Evolutionary conservation across 2,888 invertebrate species (phyloP).

Genomic region (Sepioteuthis lessoniana): DNA sequence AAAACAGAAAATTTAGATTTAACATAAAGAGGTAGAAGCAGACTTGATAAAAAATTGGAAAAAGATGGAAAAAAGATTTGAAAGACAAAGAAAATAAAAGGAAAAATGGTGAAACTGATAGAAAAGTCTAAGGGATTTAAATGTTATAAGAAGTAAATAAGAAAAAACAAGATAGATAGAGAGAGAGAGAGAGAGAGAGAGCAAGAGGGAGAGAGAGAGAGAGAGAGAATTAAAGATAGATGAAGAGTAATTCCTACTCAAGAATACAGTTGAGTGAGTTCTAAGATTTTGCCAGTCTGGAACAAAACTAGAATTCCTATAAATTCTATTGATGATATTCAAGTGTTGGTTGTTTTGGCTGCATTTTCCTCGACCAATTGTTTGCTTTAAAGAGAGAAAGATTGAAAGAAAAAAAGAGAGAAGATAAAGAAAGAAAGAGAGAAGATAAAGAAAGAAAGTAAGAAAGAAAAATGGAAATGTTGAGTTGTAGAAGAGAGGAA

Average conservation of each 20-base stretch:
- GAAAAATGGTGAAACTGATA: not conserved
- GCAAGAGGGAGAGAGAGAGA: not conserved
- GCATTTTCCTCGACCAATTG: not conserved
- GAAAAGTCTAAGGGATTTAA: no score
- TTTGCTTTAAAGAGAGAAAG: not conserved
- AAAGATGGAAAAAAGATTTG: no score
- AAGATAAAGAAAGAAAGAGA: not conserved
- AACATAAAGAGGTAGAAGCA: no score
- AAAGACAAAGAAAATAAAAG: no score
- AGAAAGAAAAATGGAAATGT: no score
- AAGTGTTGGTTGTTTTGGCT: not conserved
- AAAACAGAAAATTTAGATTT: no score
- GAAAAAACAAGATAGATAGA: not conserved
- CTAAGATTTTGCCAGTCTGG: slow-evolving; percentile 4
- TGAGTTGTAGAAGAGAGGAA: no score
- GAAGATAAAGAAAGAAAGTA: not conserved
- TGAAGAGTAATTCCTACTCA: not conserved
- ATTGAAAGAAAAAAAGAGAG: no score
- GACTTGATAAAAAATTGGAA: no score
- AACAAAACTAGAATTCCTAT: not conserved
- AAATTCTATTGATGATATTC: not conserved
- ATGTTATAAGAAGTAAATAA: no score
- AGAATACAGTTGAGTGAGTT: not conserved
- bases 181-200: not conserved
- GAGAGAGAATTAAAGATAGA: not conserved